phyloP scores from a whole-genome alignment of 2,797 vertebrate genomes.

The Avahi laniger region DNA sequence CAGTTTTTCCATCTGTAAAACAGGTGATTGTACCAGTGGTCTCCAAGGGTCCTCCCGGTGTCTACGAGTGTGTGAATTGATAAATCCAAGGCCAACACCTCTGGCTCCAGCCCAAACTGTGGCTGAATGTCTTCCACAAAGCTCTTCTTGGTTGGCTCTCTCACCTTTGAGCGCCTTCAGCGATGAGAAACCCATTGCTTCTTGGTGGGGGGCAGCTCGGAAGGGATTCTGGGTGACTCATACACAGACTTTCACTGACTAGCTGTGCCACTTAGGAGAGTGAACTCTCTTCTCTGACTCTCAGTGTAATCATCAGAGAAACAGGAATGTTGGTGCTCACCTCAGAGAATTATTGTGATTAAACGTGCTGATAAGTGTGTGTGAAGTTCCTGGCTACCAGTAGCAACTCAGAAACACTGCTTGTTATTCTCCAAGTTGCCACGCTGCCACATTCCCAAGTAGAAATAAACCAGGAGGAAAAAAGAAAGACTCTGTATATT shows the following conservation, averaged over 20 bases:
- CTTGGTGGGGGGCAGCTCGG: fast-evolving
- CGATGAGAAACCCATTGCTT: not conserved
- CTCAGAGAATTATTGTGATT: not conserved
- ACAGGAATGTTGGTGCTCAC: not conserved
- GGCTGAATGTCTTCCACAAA: not conserved
- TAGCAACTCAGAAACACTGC: not conserved
- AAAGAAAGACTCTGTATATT: not conserved
- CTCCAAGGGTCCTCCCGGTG: not conserved
- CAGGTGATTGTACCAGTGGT: not conserved
- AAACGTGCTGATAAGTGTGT: not conserved
- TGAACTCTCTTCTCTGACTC: not conserved
- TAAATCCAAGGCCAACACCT: not conserved
- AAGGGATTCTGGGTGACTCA: not conserved
- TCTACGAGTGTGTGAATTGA: not conserved
- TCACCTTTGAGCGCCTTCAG: not conserved
- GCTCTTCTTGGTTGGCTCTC: not conserved
- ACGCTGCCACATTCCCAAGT: not conserved
- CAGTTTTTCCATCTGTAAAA: not conserved
- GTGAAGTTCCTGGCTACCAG: not conserved
- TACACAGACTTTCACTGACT: not conserved
- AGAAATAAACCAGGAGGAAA: not conserved
- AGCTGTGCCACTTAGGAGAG: not conserved
- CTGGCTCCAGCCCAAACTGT: not conserved
- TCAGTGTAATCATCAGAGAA: not conserved
- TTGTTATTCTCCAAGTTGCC: not conserved